Evolutionary conservation across 1,140 invertebrate species (phyloP), one percentile per base, ranked within the genome.

Genomic region (Archivesica marissinica): DNA sequence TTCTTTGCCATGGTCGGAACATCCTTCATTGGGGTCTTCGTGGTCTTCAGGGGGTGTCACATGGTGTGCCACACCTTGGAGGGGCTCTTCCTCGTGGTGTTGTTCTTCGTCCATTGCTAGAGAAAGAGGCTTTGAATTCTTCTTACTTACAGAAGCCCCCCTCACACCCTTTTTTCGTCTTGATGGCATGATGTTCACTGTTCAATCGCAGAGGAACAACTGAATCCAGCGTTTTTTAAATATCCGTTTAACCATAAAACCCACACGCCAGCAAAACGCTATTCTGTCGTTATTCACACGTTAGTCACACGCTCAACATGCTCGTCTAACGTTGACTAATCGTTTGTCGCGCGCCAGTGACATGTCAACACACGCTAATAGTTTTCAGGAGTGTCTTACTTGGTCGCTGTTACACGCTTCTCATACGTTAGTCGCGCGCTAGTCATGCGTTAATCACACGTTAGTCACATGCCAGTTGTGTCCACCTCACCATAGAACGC

Each of bases 1-100:
- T 59, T 79, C 77, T 79, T 79, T 66, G 56, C 61, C 47, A 79
- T 79, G 77, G 77, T 79, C 77, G 54, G 56, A 79, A 3, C 56
- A 59, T 64, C 54, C 77, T 79, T 59, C 39, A 44, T 79, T 33
- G 77, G 77, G 70, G 25, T 52, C 50, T 74, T 74, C 70, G 50
- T 6, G 77, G 77, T 79, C 77, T 79, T 79, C 77, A 66, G 77
- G 77, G 52, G 33, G 56, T 79, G 77, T 79, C 77, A 79, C 77
- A 66, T 79, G 56, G 77, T 79, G 77, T 41, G 77, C 66, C 50
- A 79, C 77, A 44, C 66, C 77, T 79, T 39, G 56, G 77, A 64
- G 64, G 61, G 7, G 61, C 61, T 79, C 77, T 66, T 79, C 77
- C 56, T 79, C 77, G 35, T 79, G 56, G 77, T 66, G 77, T 79